phyloP scores from a whole-genome alignment of 2,888 invertebrate genomes.

The Drosophila nigricruria region DNA sequence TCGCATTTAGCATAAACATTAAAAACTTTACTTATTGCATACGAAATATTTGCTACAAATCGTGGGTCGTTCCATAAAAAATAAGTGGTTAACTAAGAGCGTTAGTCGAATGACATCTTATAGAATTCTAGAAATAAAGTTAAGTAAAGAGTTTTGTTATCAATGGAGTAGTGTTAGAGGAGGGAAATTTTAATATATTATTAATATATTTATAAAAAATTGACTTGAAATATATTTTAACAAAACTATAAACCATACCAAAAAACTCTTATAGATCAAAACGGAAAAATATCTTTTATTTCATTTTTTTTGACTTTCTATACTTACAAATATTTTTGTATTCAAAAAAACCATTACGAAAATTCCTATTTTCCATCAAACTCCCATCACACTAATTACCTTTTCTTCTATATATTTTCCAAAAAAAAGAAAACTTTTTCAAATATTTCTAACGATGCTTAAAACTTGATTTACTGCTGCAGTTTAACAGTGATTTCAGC shows the following conservation, averaged over 20 bases:
- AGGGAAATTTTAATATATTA: neutral
- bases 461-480: slow-evolving; percentile 8
- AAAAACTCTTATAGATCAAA: too few relatives aligned
- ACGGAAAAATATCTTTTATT: too few relatives aligned
- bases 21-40: slow-evolving; percentile 63
- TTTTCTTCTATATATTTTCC: neutral
- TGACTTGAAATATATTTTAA: too few relatives aligned
- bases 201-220: too few relatives aligned
- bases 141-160: neutral
- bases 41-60: slow-evolving; percentile 32
- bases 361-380: too few relatives aligned
- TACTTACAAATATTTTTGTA: neutral
- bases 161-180: too few relatives aligned
- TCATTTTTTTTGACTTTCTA: too few relatives aligned
- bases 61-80: slow-evolving; percentile 8
- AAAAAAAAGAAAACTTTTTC: neutral
- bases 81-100: neutral
- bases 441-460: neutral
- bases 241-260: too few relatives aligned
- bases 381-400: neutral
- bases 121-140: neutral
- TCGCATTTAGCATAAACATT: slow-evolving; percentile 76
- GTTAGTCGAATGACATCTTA: neutral
- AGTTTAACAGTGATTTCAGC: neutral
- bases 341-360: neutral